Base-by-base conservation (phyloP, 1,140 invertebrate species). In the Caenorhabditis latens region DNA sequence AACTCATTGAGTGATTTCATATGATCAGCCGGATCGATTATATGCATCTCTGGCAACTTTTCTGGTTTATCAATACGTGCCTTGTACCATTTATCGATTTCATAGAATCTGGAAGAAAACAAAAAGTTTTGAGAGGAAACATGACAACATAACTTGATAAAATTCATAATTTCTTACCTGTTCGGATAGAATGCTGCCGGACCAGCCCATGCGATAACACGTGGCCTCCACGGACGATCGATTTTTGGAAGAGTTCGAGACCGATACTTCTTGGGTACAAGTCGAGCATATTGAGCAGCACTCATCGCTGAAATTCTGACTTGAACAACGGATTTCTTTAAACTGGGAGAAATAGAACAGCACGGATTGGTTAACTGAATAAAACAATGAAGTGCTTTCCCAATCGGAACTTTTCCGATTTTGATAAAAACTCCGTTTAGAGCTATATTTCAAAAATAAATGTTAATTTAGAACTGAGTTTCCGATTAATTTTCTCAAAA, bases 61-160 rank as follows among this genome's bases (percentile, higher is more conserved):
- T 92, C 92, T 4, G 91, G 91, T 75, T 89, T 91, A 40, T 90
- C 88, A 86, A 92, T 92, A 19, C 91, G 90, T 24, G 91, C 91
- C 85, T 92, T 92, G 86, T 92, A 92, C 91, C 91, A 92, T 21
- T 84, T 84, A 75, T 92, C 91, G 14, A 87, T 57, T 82, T 92
- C 91, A 55, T 92, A 92, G 58, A 90, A 92, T 84, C 91, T 92
- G 84, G 50, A 91, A 67, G n/a, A 87, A 24, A 19, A 40, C 1
- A 8, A 42, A 43, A 7, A 42, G 2, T 46, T 46, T 40, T 86
- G 32, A 32, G 32, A 32, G 32, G 32, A 32, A 32, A 32, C 32
- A 32, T 32, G 32, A 32, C 32, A 32, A 32, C 32, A 32, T 32
- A 32, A 32, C 32, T 11, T 87, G 42, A 63, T 13, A 7, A 40